phyloP scores from a whole-genome alignment of 2,888 invertebrate species.

The Microctonus aethiopoides region DNA sequence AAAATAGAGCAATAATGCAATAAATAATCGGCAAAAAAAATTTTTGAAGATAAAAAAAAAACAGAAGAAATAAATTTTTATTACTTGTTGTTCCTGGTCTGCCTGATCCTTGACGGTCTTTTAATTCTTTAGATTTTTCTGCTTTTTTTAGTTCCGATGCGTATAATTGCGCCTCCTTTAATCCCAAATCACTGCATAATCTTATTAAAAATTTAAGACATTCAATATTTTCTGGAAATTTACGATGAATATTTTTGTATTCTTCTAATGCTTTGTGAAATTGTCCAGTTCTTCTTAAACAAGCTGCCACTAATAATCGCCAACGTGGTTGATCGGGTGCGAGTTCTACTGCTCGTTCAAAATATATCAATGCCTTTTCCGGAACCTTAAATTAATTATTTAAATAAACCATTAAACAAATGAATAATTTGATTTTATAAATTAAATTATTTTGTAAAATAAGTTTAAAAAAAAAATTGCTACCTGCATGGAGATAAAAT shows the following conservation, averaged over 20 bases:
- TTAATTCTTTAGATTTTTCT: conserved; percentile 70
- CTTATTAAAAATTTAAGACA: conserved; percentile 91
- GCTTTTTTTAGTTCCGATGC: conserved; percentile 84
- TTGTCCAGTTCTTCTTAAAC: conserved; percentile 84
- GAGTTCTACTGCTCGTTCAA: conserved; percentile 78
- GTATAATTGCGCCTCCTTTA: conserved; percentile 90
- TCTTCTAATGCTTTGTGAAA: conserved; percentile 85
- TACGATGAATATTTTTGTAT: conserved; percentile 86
- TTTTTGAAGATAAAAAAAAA: background rate
- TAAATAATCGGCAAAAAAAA: background rate
- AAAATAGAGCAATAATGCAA: background rate
- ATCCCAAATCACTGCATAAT: conserved; percentile 88
- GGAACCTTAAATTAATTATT: conserved; percentile 69
- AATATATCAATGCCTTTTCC: conserved; percentile 86
- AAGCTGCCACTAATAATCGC: conserved; percentile 87
- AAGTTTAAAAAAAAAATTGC: background rate
- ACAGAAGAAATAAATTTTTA: background rate
- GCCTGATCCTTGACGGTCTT: conserved; percentile 72
- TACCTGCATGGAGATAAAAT: conserved; percentile 85
- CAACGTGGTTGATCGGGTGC: conserved; percentile 77
- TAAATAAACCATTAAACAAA: background rate
- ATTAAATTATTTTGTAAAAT: background rate
- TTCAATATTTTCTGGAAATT: conserved; percentile 95
- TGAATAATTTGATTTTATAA: background rate
- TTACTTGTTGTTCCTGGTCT: conserved; percentile 66